Evolutionary conservation across 35 echinoderm and acorn worm species (phyloP).

Genomic region (Acanthaster planci): DNA sequence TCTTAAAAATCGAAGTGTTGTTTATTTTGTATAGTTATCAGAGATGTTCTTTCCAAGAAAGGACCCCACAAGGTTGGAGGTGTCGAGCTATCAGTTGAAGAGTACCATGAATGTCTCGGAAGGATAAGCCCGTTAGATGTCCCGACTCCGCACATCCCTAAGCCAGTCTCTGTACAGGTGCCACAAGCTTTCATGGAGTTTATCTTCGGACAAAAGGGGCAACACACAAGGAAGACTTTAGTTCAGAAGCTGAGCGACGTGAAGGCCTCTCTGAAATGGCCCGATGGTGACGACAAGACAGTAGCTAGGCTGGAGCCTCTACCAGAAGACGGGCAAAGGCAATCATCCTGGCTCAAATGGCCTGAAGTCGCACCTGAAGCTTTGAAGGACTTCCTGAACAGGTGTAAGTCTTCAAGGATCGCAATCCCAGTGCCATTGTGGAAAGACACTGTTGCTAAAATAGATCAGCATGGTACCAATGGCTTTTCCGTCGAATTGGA

Average conservation of each 20-base stretch:
- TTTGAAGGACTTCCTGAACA: not conserved
- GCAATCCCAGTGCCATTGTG: not conserved
- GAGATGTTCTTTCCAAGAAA: not conserved
- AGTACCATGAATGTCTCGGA: slow-evolving; percentile 36
- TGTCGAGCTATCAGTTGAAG: not conserved
- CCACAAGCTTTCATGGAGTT: not conserved
- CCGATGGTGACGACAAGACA: not conserved
- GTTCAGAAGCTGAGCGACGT: not conserved
- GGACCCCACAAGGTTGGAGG: not conserved
- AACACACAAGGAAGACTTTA: not conserved
- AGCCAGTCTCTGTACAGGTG: slow-evolving; percentile 3
- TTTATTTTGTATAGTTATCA: not conserved
- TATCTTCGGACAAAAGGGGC: not conserved
- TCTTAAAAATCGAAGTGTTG: not conserved
- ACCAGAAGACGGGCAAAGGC: not conserved
- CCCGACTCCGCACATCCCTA: slow-evolving; percentile 25
- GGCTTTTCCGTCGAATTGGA: not conserved
- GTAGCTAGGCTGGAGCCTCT: not conserved
- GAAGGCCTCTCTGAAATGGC: slow-evolving; percentile 22
- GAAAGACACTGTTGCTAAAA: not conserved
- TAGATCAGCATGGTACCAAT: not conserved
- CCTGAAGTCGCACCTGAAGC: not conserved
- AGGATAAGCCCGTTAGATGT: not conserved
- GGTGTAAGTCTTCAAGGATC: not conserved
- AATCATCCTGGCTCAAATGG: slow-evolving; percentile 19